Percentiles rank a stretch among this genome's conserved stretches.
Evolutionary conservation across 1,140 invertebrate genomes (phyloP).

Genomic region (Tribolium madens): DNA sequence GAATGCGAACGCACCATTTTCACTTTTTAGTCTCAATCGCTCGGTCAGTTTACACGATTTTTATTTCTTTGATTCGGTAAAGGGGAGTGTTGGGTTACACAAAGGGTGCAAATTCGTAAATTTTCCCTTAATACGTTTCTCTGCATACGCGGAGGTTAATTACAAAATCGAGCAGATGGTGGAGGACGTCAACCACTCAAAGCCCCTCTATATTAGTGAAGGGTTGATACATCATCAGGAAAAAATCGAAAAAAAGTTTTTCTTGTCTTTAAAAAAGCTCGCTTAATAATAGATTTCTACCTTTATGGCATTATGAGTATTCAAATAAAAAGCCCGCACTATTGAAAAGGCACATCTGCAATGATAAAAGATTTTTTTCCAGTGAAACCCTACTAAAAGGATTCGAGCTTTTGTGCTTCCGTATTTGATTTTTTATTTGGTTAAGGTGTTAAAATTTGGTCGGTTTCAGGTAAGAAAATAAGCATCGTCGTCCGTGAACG

Average conservation of each 20-base stretch:
- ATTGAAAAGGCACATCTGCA: conserved; percentile 32
- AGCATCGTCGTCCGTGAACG: not conserved
- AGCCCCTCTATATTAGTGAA: not conserved
- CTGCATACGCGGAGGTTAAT: not conserved
- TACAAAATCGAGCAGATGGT: not conserved
- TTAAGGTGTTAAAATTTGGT: conserved; percentile 19
- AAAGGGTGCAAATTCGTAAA: not conserved
- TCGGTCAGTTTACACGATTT: conserved; percentile 33
- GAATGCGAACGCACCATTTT: conserved; percentile 31
- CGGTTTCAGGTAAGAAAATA: not conserved
- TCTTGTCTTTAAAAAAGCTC: not conserved
- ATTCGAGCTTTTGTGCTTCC: not conserved
- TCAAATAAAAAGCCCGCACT: conserved; percentile 5
- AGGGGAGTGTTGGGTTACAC: conserved; percentile 17
- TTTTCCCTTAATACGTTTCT: not conserved
- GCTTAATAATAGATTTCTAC: not conserved
- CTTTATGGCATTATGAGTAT: not conserved
- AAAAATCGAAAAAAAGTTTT: not conserved
- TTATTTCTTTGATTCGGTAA: conserved; percentile 36
- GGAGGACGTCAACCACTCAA: not conserved
- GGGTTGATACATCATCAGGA: not conserved
- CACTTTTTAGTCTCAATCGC: conserved; percentile 27
- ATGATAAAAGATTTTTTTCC: conserved; percentile 34
- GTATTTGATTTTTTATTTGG: conserved; percentile 3
- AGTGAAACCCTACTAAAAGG: conserved; percentile 18